Base-by-base conservation (phyloP, 2,888 invertebrate species). In the Xestobium rufovillosum region DNA sequence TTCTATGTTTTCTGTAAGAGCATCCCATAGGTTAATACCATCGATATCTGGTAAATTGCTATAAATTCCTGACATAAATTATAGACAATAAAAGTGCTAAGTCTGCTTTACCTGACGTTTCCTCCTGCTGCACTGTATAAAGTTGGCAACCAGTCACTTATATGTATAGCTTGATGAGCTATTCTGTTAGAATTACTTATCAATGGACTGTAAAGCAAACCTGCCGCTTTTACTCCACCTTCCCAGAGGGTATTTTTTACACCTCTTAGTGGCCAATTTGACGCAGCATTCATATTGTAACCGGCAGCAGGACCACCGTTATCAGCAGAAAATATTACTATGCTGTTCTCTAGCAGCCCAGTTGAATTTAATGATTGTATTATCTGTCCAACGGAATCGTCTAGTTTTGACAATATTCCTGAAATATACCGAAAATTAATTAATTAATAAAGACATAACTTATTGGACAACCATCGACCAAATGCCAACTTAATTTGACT, bases 231-330 rank as follows among this genome's bases (percentile, higher is more conserved):
- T 0, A 92, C 78, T 0, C 94, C 94, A 12, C 95, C 95, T 69
- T 96, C 95, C 87, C 89, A 96, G 0, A 91, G 63, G 0, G 92
- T 91, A 65, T 90, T 83, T 61, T 95, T 95, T 3, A 89, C 86
- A 34, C 89, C 88, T 53, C 80, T 71, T 9, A 89, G 59, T 1
- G 88, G 89, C 72, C 76, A 88, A 64, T 89, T 89, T 0, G 86
- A 87, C 0, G 84, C 88, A 9, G 85, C 81, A 63, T 92, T 94
- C 3, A 75, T 62, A 62, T 91, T 88, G 60, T 88, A 90, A 0
- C 92, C 91, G 27, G 55, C 59, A 0, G 90, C 85, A 0, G 91
- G 78, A 0, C 89, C 90, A 0, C 92, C 91, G 59, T 95, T 95
- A 64, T 95, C 96, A 1, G 89, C 86, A 14, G 85, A 84, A 65